phyloP scores from a whole-genome alignment of 1,140 invertebrate genomes.

The Propsilocerus akamusi region DNA sequence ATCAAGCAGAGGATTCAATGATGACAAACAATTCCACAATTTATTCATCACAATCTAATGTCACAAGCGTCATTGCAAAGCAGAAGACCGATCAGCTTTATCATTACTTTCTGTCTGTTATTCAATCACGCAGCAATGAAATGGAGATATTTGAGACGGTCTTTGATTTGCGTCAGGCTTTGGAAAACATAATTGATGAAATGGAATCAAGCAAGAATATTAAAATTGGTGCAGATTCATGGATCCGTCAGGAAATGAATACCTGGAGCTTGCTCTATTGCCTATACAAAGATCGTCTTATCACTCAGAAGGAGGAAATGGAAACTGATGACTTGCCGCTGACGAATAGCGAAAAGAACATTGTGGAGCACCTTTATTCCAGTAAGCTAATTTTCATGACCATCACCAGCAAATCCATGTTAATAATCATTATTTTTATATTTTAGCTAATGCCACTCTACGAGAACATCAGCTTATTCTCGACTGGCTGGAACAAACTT shows the following conservation, averaged over 20 bases:
- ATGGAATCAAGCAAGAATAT: constrained; percentile 7
- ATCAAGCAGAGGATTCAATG: neutral
- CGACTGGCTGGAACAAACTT: constrained; percentile 81
- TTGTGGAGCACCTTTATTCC: constrained; percentile 34
- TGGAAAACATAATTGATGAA: constrained; percentile 15
- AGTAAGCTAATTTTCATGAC: neutral
- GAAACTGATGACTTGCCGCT: constrained; percentile 26
- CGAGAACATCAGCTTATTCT: constrained; percentile 69
- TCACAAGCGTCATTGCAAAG: constrained; percentile 7
- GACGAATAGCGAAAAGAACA: constrained; percentile 37
- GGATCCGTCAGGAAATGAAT: constrained; percentile 63
- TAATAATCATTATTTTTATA: constrained; percentile 14
- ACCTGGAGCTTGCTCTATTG: constrained; percentile 70
- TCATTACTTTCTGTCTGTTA: constrained; percentile 34
- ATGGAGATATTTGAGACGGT: constrained; percentile 34
- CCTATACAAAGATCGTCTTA: constrained; percentile 57
- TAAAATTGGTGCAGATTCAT: constrained; percentile 11
- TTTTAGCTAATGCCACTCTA: constrained; percentile 37
- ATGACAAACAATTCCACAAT: neutral
- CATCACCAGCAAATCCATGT: neutral
- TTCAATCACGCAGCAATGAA: constrained; percentile 29
- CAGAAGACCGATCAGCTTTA: constrained; percentile 31
- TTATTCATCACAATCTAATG: neutral
- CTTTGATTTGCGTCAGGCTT: constrained; percentile 33
- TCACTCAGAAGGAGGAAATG: constrained; percentile 27